phyloP scores from a whole-genome alignment of 2,888 invertebrate genomes.

The Dasysyrphus tricinctus region DNA sequence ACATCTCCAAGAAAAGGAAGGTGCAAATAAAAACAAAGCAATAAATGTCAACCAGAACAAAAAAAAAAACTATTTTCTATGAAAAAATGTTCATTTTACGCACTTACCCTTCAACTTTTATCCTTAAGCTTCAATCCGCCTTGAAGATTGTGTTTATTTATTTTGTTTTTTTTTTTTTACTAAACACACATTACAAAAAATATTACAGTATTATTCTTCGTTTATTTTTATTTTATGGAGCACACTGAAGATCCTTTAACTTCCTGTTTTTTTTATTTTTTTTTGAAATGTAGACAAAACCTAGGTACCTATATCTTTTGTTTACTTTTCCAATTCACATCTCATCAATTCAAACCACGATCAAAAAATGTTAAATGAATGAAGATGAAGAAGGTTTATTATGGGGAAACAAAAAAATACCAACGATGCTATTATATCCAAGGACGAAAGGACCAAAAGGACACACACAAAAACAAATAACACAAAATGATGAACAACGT shows the following conservation, averaged over 20 bases:
- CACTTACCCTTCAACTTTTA: constrained; percentile 71
- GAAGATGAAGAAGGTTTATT: constrained; percentile 1
- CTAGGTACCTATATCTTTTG: constrained; percentile 34
- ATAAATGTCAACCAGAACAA: constrained; percentile 1
- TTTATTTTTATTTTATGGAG: constrained; percentile 26
- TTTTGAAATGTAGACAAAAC: constrained; percentile 5
- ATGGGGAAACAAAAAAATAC: neutral
- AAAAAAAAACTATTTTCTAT: constrained; percentile 14
- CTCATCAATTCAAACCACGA: constrained; percentile 54
- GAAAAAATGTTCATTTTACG: constrained; percentile 19
- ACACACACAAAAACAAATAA: constrained; percentile 18
- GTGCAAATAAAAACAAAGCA: constrained; percentile 27
- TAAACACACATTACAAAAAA: constrained; percentile 16
- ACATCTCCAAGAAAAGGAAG: neutral
- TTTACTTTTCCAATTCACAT: constrained; percentile 53
- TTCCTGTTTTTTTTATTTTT: neutral
- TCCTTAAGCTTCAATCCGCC: constrained; percentile 69
- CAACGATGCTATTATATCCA: constrained; percentile 10
- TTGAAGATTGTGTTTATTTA: constrained; percentile 22
- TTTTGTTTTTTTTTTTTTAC: neutral
- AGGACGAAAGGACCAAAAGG: constrained; percentile 23
- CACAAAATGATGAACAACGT: constrained; percentile 33
- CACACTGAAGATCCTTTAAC: constrained; percentile 48
- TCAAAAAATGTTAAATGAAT: constrained; percentile 29
- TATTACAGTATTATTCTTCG: constrained; percentile 16